Percentiles rank a stretch among this genome's conserved stretches.
phyloP scores from a whole-genome alignment of 2,888 invertebrate species.

The Ennomos quercinarius region DNA sequence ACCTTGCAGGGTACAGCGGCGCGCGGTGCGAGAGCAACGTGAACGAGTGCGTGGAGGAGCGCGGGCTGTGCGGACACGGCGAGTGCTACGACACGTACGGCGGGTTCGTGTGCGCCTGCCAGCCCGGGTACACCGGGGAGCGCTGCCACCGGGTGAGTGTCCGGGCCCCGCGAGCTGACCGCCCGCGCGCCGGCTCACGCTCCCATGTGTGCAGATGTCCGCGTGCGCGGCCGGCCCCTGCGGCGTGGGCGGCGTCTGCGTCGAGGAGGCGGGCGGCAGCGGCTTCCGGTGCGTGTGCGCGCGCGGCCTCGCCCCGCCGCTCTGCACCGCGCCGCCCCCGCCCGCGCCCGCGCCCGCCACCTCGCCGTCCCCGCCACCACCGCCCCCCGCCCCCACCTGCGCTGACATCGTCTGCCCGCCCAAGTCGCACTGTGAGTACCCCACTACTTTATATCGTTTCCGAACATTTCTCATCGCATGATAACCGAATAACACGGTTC shows the following conservation, averaged over 20 bases:
- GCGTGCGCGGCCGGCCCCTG: conserved; percentile 90
- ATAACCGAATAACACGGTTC: too few relatives aligned
- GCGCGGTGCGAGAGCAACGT: conserved; percentile 91
- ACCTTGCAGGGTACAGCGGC: conserved; percentile 87
- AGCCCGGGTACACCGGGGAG: conserved; percentile 91
- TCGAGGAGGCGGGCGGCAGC: conserved; percentile 78
- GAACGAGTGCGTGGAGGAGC: conserved; percentile 90
- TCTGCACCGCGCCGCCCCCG: conserved; percentile 72
- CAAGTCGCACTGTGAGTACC: conserved; percentile 86
- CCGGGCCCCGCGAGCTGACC: too few relatives aligned
- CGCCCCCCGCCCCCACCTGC: conserved; percentile 73
- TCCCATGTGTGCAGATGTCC: conserved; percentile 70
- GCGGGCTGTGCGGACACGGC: conserved; percentile 88
- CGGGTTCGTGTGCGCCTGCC: conserved; percentile 91
- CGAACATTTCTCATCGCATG: too few relatives aligned
- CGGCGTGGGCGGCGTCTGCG: conserved; percentile 90
- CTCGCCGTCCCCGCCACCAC: conserved; percentile 44
- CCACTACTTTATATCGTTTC: not conserved
- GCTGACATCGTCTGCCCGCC: conserved; percentile 85
- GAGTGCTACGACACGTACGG: conserved; percentile 94
- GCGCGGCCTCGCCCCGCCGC: conserved; percentile 79
- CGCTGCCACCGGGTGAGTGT: conserved; percentile 89
- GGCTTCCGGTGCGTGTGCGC: conserved; percentile 90
- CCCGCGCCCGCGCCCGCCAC: conserved; percentile 63
- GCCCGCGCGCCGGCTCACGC: too few relatives aligned